Base-by-base conservation (phyloP, 2,888 invertebrate species). In the Callinectes sapidus region DNA sequence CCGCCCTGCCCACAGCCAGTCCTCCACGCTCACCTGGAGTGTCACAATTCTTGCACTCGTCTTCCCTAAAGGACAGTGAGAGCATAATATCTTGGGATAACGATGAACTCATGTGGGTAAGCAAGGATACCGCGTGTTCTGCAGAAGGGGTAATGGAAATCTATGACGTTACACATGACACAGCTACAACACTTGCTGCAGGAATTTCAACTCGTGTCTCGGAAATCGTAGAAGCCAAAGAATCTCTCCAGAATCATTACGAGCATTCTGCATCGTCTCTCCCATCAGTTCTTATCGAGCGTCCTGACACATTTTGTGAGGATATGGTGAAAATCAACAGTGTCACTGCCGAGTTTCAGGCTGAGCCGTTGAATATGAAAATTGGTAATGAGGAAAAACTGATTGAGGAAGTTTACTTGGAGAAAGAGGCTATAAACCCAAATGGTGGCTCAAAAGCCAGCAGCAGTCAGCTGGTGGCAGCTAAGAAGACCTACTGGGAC, bases 401-500 rank as follows among this genome's bases (percentile, higher is more conserved):
- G 28, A n/a, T 32, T 55, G 71, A 81, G 35, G 14, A 77, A n/a
- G 81, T 55, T 10, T 14, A 18, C 55, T 35, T 8, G 35, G 54
- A 32, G 2, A 28, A 71, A 28, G 28, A 71, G 28, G 6, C 28
- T 28, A 28, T 71, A 28, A 71, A 71, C 28, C 10, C 0, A n/a
- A 23, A 1, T 10, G n/a, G n/a, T 28, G 71, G 28, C 71, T 71
- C 71, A 71, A n/a, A 28, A 13, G 13, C 28, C 71, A 71, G 28
- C 71, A 71, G 28, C 18, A n/a, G 39, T 66, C 16, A 39, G 28
- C 3, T 66, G n/a, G 88, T 92, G 23, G 55, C 88, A 13, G 87
- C 90, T 48, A 90, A 90, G 81, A 92, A 88, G 86, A 77, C n/a
- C 23, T 92, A 81, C 42, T 90, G 92, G 92, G 81, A 92, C 61